Evolutionary conservation across 2,888 invertebrate genomes (phyloP).

Genomic region (Epinotia brunnichana): DNA sequence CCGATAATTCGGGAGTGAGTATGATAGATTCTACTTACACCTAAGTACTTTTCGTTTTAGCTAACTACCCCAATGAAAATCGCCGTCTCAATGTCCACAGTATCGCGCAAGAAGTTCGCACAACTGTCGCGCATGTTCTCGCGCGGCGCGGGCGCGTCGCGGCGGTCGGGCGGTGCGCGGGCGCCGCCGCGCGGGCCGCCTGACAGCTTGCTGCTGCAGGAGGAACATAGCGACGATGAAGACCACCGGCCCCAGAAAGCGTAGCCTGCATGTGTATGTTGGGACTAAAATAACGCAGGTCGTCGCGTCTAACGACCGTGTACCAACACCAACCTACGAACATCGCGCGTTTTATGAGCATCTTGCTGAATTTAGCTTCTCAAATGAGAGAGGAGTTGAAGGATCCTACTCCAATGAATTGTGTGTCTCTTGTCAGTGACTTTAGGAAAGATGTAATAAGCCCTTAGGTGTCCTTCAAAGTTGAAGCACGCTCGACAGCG

Average conservation of each 20-base stretch:
- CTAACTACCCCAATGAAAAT: neutral
- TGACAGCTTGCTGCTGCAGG: slow-evolving; percentile 84
- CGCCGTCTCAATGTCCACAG: slow-evolving; percentile 66
- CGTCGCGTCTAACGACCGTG: neutral
- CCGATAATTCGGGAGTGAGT: too few relatives aligned
- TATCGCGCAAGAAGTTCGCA: slow-evolving; percentile 91
- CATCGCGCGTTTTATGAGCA: neutral
- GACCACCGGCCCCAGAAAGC: slow-evolving; percentile 71
- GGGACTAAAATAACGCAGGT: slow-evolving; percentile 4
- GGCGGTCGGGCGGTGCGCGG: slow-evolving; percentile 69
- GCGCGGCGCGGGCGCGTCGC: slow-evolving; percentile 85
- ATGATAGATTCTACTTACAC: neutral
- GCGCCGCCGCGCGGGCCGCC: slow-evolving; percentile 79
- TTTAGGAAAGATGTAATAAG: neutral
- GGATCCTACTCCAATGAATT: neutral
- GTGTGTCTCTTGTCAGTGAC: neutral
- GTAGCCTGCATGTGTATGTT: slow-evolving; percentile 44
- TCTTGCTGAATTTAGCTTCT: neutral
- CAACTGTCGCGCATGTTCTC: slow-evolving; percentile 91
- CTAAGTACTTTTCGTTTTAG: neutral
- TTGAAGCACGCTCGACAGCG: neutral
- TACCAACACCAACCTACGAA: neutral
- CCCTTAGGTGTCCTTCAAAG: neutral
- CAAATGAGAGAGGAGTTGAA: neutral
- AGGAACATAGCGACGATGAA: slow-evolving; percentile 86